Percentiles rank a stretch among this genome's conserved stretches.
phyloP scores from a whole-genome alignment of 2,113 vertebrate species.

The Scortum barcoo region DNA sequence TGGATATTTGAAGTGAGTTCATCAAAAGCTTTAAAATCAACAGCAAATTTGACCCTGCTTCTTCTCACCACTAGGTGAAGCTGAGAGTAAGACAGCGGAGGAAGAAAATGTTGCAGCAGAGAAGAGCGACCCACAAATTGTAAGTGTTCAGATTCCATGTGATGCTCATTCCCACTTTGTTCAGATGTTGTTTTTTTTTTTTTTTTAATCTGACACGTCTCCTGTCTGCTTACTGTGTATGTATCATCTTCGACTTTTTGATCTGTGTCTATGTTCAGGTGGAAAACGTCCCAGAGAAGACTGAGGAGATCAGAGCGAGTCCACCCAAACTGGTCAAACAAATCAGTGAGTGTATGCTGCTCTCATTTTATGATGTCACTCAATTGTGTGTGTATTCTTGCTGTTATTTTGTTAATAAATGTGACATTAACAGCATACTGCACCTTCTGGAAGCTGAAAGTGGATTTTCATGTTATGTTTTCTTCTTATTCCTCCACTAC shows the following conservation, averaged over 20 bases:
- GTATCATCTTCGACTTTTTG: not conserved
- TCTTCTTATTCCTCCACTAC: not conserved
- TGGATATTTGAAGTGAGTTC: not conserved
- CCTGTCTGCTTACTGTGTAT: not conserved
- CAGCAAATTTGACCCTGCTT: not conserved
- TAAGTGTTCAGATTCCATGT: slow-evolving; percentile 43
- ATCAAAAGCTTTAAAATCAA: not conserved
- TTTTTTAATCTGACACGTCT: not conserved
- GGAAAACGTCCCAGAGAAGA: slow-evolving; percentile 34
- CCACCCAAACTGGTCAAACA: slow-evolving; percentile 69
- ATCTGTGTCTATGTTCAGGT: slow-evolving; percentile 43
- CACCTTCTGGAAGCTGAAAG: not conserved
- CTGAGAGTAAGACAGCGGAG: slow-evolving; percentile 44
- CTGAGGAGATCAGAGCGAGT: slow-evolving; percentile 29
- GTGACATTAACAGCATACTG: not conserved
- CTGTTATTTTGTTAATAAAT: too few relatives aligned
- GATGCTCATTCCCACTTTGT: not conserved
- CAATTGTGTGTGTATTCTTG: not conserved
- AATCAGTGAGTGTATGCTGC: slow-evolving; percentile 71
- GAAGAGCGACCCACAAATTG: slow-evolving; percentile 40
- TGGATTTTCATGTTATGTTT: not conserved
- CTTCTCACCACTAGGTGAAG: slow-evolving; percentile 50
- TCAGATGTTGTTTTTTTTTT: not conserved
- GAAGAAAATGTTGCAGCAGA: slow-evolving; percentile 19
- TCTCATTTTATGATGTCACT: not conserved